Evolutionary conservation across 2,888 invertebrate species (phyloP), one percentile per base, ranked within the genome.

Genomic region (Neocrepidodera transversa): DNA sequence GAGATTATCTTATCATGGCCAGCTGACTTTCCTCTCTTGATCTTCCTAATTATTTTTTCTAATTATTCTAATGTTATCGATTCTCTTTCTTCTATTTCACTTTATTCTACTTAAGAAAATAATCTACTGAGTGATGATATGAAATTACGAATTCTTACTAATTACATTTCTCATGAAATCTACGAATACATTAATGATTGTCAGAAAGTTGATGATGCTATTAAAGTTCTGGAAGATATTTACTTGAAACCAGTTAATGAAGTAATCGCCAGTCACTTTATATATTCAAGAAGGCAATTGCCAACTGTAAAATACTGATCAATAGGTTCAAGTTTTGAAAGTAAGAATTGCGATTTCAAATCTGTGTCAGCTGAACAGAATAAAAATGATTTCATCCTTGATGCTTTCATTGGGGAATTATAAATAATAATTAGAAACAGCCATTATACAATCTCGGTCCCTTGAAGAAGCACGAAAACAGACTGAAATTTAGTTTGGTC

Each of bases 121-220:
- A 23, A 23, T 23, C 26, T 6, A 23, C 26, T 23, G 5, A 23
- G 26, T 23, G 26, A 23, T 23, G 26, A 7, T 23, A 23, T 23
- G 26, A 23, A 23, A 23, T 23, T 23, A 23, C 26, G 26, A 23
- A 3, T 23, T 23, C 26, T 23, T 23, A 23, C 7, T 23, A 23
- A 23, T 23, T 23, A 23, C 26, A 23, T 23, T 23, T 23, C 26
- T 23, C 26, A 23, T 23, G 26, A 23, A 23, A 23, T 23, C 7
- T 23, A 23, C 26, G 26, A 23, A 23, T 23, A 23, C 26, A 40
- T 40, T 10, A 40, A 17, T 40, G 40, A 40, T 13, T 40, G 40
- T 40, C 5, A 14, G 10, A 16, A 13, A 16, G 13, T 17, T 40
- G 40, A 17, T 10, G 17, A 40, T 11, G 40, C 16, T 14, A 2